Percentiles rank a stretch among this genome's conserved stretches.
Evolutionary conservation across 2,113 vertebrate species (phyloP).

Genomic region (Mionectes macconnelli): DNA sequence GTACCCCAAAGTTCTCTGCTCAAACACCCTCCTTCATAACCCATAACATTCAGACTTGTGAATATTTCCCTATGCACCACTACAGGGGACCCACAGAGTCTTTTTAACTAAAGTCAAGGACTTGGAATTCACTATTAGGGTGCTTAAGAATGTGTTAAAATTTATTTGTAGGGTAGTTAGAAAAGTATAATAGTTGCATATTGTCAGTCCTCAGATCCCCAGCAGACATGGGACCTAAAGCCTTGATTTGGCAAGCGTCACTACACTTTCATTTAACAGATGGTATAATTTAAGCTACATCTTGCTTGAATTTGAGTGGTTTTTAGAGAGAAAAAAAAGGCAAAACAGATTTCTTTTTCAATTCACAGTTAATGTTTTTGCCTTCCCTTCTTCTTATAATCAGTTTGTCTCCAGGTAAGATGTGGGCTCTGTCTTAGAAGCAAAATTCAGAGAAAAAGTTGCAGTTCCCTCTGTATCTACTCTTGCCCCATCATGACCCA

Average conservation of each 20-base stretch:
- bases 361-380: background rate
- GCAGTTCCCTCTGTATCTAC: background rate
- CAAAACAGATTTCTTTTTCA: background rate
- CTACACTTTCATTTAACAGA: background rate
- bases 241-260: background rate
- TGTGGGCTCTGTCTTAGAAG: background rate
- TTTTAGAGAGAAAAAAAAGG: background rate
- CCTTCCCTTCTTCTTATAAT: background rate
- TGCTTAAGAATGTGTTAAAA: background rate
- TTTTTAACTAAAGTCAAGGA: background rate
- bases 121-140: background rate
- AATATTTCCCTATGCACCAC: background rate
- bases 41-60: background rate
- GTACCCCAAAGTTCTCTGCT: fast-evolving
- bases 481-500: background rate
- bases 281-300: background rate
- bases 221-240: background rate
- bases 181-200: background rate
- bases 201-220: background rate
- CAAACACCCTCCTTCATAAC: background rate
- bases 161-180: background rate
- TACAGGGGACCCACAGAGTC: background rate
- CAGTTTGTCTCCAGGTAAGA: background rate
- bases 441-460: background rate
- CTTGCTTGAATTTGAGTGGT: background rate